phyloP scores from a whole-genome alignment of 1,140 invertebrate genomes.

The Caenorhabditis tropicalis region DNA sequence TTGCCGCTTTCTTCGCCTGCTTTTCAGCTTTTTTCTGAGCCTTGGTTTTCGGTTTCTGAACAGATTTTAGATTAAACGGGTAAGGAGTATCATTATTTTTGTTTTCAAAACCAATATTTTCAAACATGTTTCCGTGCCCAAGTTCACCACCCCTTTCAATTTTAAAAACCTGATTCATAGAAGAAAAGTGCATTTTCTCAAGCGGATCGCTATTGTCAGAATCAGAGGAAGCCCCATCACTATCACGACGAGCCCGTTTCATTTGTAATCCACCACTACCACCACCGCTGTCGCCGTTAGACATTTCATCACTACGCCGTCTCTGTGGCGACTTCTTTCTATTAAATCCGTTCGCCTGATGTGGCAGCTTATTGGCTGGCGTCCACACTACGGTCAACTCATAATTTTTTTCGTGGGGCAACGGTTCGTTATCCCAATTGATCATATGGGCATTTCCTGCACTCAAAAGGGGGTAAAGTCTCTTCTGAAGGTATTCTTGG shows the following conservation, averaged over 20 bases:
- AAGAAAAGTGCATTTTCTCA: constrained; percentile 38
- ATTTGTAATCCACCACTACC: constrained; percentile 7
- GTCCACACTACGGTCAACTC: constrained; percentile 56
- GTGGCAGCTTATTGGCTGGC: constrained; percentile 38
- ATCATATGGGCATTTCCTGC: constrained; percentile 62
- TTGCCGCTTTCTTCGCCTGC: not conserved
- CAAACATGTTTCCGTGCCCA: constrained; percentile 22
- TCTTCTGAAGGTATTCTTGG: constrained; percentile 55
- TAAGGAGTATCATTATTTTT: not conserved
- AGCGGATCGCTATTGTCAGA: constrained; percentile 38
- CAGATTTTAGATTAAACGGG: not conserved
- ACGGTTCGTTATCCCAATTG: constrained; percentile 60
- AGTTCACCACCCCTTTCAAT: not conserved
- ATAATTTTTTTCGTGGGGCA: constrained; percentile 61
- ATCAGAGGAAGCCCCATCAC: constrained; percentile 30
- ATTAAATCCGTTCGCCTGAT: constrained; percentile 22
- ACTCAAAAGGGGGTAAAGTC: constrained; percentile 57
- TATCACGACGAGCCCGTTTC: constrained; percentile 34
- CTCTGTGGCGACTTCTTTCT: constrained; percentile 28
- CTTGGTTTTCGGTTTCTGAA: constrained; percentile 54
- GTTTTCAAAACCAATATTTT: not conserved
- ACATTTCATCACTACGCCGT: constrained; percentile 34
- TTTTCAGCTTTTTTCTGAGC: constrained; percentile 55
- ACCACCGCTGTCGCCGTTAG: not conserved
- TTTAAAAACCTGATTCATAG: constrained; percentile 24